A percentile compares a stretch with the other conserved stretches of the same genome.
phyloP scores from a whole-genome alignment of 2,113 vertebrate species.

The Gadus chalcogrammus region DNA sequence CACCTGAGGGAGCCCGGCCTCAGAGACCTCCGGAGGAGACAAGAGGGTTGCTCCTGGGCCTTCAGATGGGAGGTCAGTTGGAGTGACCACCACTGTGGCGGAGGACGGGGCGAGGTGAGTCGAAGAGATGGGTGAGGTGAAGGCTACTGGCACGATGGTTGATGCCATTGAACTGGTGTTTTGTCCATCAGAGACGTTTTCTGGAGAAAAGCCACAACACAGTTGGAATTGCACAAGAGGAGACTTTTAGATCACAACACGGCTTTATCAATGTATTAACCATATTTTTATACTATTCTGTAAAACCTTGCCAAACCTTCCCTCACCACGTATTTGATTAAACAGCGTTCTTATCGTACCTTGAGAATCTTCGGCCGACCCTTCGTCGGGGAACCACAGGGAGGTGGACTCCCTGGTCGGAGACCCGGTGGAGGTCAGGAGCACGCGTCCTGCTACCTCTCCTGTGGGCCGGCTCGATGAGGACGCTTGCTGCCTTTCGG shows the following conservation, averaged over 20 bases:
- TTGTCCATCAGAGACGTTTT: constrained; percentile 19
- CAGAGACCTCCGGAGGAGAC: constrained; percentile 2
- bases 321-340: not conserved
- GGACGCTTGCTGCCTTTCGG: constrained; percentile 13
- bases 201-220: constrained; percentile 41
- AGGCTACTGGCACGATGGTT: constrained; percentile 22
- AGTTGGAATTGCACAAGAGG: too few species aligned
- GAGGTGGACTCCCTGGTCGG: constrained; percentile 13
- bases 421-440: constrained; percentile 6
- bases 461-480: constrained; percentile 26
- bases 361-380: constrained; percentile 57
- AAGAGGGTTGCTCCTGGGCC: constrained; percentile 10
- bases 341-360: constrained; percentile 37
- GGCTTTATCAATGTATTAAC: not conserved
- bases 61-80: constrained; percentile 15
- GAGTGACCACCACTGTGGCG: constrained; percentile 6
- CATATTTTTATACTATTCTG: not conserved
- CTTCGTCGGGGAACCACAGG: constrained; percentile 34
- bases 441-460: constrained; percentile 21
- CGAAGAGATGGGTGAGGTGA: constrained; percentile 14
- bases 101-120: constrained; percentile 16
- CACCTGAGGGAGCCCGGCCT: constrained; percentile 5
- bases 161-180: not conserved
- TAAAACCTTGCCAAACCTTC: not conserved
- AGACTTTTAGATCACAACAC: not conserved